Evolutionary conservation across 35 echinoderm and acorn worm genomes (phyloP).

Genomic region (Acanthaster planci): DNA sequence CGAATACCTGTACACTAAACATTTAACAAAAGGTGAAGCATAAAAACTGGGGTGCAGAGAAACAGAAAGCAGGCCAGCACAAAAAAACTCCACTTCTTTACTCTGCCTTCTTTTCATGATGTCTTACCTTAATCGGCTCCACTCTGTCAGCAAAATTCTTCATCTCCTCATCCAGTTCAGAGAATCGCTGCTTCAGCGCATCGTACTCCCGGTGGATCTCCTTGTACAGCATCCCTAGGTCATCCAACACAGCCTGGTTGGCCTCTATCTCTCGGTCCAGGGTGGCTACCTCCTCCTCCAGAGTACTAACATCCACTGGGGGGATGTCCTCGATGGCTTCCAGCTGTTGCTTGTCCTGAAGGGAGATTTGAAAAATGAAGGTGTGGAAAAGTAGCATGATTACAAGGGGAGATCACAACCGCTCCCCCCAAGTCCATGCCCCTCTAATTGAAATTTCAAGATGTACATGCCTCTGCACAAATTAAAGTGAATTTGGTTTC

Average conservation of each 20-base stretch:
- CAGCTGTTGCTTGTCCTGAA: slow-evolving; percentile 75
- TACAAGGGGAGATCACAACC: too few species aligned
- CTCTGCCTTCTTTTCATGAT: neutral
- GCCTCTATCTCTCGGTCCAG: slow-evolving; percentile 43
- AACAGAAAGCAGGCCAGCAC: too few species aligned
- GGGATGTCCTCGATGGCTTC: slow-evolving; percentile 63
- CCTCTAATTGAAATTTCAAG: too few species aligned
- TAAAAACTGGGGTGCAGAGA: too few species aligned
- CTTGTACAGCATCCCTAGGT: slow-evolving; percentile 11
- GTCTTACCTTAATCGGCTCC: slow-evolving; percentile 74
- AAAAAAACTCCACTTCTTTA: too few species aligned
- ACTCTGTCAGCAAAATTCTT: slow-evolving; percentile 60
- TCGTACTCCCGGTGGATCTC: slow-evolving; percentile 24
- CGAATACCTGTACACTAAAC: too few species aligned
- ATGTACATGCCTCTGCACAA: too few species aligned
- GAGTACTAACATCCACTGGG: slow-evolving; percentile 65
- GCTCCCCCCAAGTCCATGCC: too few species aligned
- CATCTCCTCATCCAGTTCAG: slow-evolving; percentile 41
- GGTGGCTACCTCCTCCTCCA: slow-evolving; percentile 82
- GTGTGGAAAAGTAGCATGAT: too few species aligned
- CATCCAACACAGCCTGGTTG: slow-evolving; percentile 29
- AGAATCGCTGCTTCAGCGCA: slow-evolving; percentile 30
- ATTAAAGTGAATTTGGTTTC: too few species aligned
- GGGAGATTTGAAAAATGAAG: too few species aligned
- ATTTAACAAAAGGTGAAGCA: too few species aligned